Evolutionary conservation across 2,113 vertebrate genomes (phyloP).

Genomic region (Hippocampus barbouri): DNA sequence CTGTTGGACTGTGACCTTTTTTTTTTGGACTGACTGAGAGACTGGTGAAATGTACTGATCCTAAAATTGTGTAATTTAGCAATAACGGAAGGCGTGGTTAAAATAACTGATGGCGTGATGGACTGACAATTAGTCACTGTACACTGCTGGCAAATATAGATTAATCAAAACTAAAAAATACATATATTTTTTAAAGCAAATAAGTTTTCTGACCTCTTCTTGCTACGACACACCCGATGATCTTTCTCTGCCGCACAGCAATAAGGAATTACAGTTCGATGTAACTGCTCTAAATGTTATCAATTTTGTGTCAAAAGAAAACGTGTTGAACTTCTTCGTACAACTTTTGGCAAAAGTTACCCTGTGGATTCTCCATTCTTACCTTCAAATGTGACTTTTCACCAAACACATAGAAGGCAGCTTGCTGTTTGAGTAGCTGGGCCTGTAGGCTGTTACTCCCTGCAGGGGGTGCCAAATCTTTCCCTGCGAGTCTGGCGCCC

Average conservation of each 20-base stretch:
- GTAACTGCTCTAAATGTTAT: background rate
- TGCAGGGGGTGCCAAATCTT: slow-evolving; percentile 81
- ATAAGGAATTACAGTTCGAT: background rate
- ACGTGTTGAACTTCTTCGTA: background rate
- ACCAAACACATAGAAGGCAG: slow-evolving; percentile 93
- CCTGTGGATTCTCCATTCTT: slow-evolving; percentile 42
- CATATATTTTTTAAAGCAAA: background rate
- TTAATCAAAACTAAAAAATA: background rate
- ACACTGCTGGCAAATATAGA: no score
- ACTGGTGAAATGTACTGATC: no score
- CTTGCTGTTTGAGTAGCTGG: slow-evolving; percentile 88
- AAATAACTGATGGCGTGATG: no score
- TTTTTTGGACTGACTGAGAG: no score
- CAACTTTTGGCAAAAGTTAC: no score
- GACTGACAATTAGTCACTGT: no score
- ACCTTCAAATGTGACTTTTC: slow-evolving; percentile 97
- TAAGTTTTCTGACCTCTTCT: background rate
- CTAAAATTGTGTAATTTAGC: no score
- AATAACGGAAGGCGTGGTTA: no score
- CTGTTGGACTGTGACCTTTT: no score
- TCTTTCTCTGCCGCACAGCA: background rate
- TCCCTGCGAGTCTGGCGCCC: slow-evolving; percentile 84
- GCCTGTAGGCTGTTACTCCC: slow-evolving; percentile 82
- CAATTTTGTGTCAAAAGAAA: background rate
- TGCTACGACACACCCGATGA: background rate